These are phyloP conservation scores for Pteronotus mesoamericanus DNA, from an alignment of 2,797 vertebrate species.

Conservation along the genomic window DNA sequence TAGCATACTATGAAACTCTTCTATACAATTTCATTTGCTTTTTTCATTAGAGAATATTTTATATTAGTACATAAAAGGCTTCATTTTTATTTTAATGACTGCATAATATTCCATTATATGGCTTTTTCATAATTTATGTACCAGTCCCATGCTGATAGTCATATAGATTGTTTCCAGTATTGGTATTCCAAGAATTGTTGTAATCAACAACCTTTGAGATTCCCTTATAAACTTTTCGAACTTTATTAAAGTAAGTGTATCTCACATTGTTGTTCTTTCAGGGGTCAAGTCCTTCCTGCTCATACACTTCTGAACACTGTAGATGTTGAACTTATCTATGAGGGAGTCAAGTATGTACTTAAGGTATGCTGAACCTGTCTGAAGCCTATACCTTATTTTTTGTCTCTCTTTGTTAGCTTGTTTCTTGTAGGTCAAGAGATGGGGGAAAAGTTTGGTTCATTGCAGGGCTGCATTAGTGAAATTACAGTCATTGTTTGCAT, in stretches of 20 bases:
- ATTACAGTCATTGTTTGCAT: not conserved
- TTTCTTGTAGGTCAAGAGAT: not conserved
- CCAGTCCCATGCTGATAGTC: not conserved
- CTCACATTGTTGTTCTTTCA: constrained; percentile 72
- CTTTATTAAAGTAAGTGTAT: constrained; percentile 16
- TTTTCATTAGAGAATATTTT: constrained; percentile 9
- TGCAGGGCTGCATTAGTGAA: not conserved
- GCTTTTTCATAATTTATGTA: not conserved
- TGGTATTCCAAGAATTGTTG: constrained; percentile 26
- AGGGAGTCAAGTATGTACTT: constrained; percentile 93
- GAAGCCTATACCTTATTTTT: not conserved
- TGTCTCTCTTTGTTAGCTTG: not conserved
- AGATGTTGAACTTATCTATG: constrained; percentile 96
- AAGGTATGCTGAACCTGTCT: constrained; percentile 80
- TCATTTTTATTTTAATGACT: constrained; percentile 5
- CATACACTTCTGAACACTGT: constrained; percentile 96
- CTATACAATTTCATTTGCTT: not conserved
- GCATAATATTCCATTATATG: not conserved
- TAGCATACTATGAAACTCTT: not conserved
- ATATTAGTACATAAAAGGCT: not conserved
- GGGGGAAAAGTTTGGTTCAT: not conserved
- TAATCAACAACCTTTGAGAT: not conserved
- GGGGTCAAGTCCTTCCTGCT: constrained; percentile 96
- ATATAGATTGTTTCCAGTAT: constrained; percentile 24
- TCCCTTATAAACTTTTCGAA: constrained; percentile 21